Base-by-base conservation (phyloP, 2,888 invertebrate species). In the Carpatolechia fugitivella region DNA sequence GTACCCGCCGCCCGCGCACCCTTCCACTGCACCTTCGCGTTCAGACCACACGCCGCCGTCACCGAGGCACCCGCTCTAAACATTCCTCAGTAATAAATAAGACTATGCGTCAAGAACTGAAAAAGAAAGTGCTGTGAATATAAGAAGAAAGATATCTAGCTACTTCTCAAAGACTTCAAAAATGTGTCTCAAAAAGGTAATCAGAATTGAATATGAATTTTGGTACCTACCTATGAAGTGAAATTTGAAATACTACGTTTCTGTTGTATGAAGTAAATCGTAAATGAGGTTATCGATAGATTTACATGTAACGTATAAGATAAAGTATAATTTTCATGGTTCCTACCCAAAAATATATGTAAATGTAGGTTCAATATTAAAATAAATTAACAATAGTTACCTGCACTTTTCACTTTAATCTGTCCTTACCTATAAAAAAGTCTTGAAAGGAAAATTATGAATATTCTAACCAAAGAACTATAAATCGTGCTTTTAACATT, bases 1-100 rank as follows among this genome's bases (percentile, higher is more conserved):
- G 8, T 93, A 93, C 65, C 92, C 93, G n/a, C 92, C 93, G 11
- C 90, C 89, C 16, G 61, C 85, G 55, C 86, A 81, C 61, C 78
- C 76, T 16, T 64, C 69, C 31, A 69, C 74, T 13, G 67, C 73
- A 0, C 65, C 77, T 8, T 60, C 74, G 29, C 71, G 85, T 47
- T 74, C 76, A 14, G 87, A 85, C 48, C 86, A 85, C 63, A 60
- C 81, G 31, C 76, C 81, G 31, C 76, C 84, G 3, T 80, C 84
- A 1, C 86, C 89, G 8, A 60, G 88, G 58, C 89, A 89, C 64
- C 89, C 84, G 6, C 80, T 85, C 74, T 90, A 84, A 87, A 76
- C 63, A 8, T 47, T 38, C 36, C 55, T 35, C 31, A 30, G n/a
- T n/a, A n/a, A 48, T 11, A 16, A n/a, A 31, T n/a, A 11, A 59